Evolutionary conservation across 2,797 vertebrate species (phyloP).

Genomic region (Morus bassanus): DNA sequence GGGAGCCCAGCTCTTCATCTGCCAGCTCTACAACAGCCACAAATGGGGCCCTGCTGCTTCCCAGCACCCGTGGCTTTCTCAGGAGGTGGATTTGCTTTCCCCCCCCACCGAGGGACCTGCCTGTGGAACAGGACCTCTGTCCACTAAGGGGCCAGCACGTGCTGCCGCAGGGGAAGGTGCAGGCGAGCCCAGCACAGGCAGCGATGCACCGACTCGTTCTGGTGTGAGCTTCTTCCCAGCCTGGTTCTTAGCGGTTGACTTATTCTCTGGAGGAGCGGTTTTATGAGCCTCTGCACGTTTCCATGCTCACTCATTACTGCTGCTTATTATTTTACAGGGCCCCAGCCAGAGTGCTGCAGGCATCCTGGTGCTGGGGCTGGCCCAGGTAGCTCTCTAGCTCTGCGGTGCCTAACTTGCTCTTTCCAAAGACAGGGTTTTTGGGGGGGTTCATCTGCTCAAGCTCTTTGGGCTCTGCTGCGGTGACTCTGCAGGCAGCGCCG

Average conservation of each 20-base stretch:
- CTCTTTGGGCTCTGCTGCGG: background rate
- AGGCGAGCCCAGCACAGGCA: background rate
- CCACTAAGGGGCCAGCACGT: rapidly evolving
- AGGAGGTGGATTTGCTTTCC: background rate
- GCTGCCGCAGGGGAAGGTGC: background rate
- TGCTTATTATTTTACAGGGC: background rate
- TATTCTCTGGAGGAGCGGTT: background rate
- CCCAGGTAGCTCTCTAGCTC: background rate
- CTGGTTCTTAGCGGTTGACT: background rate
- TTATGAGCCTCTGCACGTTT: background rate
- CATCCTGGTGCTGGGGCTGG: background rate
- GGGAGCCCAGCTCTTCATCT: background rate
- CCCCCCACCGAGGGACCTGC: rapidly evolving
- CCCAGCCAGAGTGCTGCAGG: background rate
- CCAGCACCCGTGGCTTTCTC: rapidly evolving
- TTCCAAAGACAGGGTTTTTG: background rate
- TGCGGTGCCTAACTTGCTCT: rapidly evolving
- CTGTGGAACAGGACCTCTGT: rapidly evolving
- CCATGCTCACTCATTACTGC: background rate
- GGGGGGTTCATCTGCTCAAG: background rate
- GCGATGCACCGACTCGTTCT: rapidly evolving
- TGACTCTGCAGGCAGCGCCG: background rate
- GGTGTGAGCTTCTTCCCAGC: background rate
- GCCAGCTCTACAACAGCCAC: background rate
- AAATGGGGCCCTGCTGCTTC: background rate